Base-by-base conservation (phyloP, 2,797 vertebrate species). In the Luscinia luscinia region DNA sequence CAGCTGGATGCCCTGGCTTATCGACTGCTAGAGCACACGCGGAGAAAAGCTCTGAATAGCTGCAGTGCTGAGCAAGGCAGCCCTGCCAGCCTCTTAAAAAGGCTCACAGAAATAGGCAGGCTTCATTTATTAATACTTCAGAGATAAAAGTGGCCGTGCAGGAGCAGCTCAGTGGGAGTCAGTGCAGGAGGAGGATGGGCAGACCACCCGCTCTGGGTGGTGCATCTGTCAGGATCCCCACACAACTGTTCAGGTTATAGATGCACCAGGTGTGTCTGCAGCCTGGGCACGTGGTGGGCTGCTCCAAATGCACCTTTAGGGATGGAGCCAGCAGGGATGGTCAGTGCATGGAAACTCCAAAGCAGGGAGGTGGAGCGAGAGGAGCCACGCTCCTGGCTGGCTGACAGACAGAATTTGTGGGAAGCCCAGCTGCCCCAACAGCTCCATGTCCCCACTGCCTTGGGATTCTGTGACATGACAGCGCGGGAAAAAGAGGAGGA, bases 1-100 rank as follows among this genome's bases (percentile, higher is more conserved):
- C 94, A 97, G 95, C 95, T 94, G 92, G 94, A 89, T 94, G 91
- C 94, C 84, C 87, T 81, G 87, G 89, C 94, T 96, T 97, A 97
- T 92, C 89, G 2, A 75, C 92, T 86, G 89, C 93, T 62, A 58
- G 51, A 93, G 84, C 64, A 68, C 27, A 15, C 2, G 2, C 11
- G 0, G 15, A 57, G 40, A 72, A 74, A 55, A 59, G 23, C 94
- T 84, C 87, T 30, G 76, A 92, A 92, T 86, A 64, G 46, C 66
- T 94, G 82, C 85, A 94, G 87, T 57, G 89, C 89, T 17, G 4
- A 89, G 70, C 91, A 81, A 91, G 75, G 62, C 89, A 89, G 82
- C 90, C 75, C 92, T 0, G 3, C 64, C 28, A 27, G 75, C 79
- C 84, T 85, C 92, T 89, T 75, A 9, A 52, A 91, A 90, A 78